A percentile compares a stretch with the other conserved stretches of the same genome.
phyloP scores from a whole-genome alignment of 2,113 vertebrate species.

The Oncorhynchus clarkii region DNA sequence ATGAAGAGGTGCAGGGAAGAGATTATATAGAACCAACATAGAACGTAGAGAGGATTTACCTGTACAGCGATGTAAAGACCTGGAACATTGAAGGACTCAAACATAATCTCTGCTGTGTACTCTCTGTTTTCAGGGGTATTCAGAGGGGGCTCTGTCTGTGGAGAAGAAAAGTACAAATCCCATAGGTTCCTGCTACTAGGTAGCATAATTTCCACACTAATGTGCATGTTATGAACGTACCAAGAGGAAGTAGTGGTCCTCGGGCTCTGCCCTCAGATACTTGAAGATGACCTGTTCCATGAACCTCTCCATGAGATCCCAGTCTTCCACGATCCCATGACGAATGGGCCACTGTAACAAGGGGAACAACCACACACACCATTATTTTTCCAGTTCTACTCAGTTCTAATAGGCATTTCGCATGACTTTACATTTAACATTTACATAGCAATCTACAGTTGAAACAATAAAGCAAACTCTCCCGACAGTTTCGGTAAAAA shows the following conservation, averaged over 20 bases:
- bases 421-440: too few relatives aligned
- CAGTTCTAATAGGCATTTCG: background rate
- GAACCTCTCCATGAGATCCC: slow-evolving; percentile 98
- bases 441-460: too few relatives aligned
- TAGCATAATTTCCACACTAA: background rate
- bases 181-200: background rate
- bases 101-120: slow-evolving; percentile 99
- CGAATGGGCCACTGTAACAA: slow-evolving; percentile 90
- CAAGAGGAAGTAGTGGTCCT: slow-evolving; percentile 98
- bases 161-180: background rate
- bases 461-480: too few relatives aligned
- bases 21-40: background rate
- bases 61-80: slow-evolving; percentile 99
- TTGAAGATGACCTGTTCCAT: slow-evolving; percentile 99
- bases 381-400: background rate
- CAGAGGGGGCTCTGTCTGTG: slow-evolving; percentile 92
- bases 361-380: background rate
- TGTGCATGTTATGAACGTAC: slow-evolving; percentile 70
- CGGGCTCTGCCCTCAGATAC: slow-evolving; percentile 96
- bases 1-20: background rate
- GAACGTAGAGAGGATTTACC: slow-evolving; percentile 65
- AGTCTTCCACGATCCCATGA: slow-evolving; percentile 97
- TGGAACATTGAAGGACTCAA: slow-evolving; percentile 97
- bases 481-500: too few relatives aligned
- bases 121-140: slow-evolving; percentile 98